Percentiles rank a stretch among this genome's conserved stretches.
phyloP scores from a whole-genome alignment of 2,797 vertebrate genomes.

The Sebastes cheni region DNA sequence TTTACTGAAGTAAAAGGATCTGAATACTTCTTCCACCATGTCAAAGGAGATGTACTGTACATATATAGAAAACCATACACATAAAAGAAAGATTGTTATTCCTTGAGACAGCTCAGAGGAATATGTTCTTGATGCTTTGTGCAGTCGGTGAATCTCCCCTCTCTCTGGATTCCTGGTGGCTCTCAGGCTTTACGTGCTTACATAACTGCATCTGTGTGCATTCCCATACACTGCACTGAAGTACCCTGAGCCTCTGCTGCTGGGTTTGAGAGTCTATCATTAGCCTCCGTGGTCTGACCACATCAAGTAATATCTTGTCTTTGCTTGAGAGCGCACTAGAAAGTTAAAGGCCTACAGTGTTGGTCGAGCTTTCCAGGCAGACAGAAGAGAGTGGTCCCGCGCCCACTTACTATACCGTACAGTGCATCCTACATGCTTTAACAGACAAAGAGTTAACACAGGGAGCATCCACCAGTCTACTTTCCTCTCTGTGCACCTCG shows the following conservation, averaged over 20 bases:
- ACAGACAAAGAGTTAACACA: constrained; percentile 47
- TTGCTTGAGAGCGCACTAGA: constrained; percentile 52
- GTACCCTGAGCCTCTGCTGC: constrained; percentile 62
- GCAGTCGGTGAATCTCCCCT: constrained; percentile 11
- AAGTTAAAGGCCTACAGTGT: constrained; percentile 47
- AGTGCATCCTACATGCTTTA: constrained; percentile 25
- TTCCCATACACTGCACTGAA: constrained; percentile 70
- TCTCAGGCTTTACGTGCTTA: constrained; percentile 50
- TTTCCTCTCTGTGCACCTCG: constrained; percentile 64
- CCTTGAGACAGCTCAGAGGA: neutral
- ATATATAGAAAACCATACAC: neutral
- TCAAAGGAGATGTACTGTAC: neutral
- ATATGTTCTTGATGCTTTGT: neutral
- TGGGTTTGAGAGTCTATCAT: constrained; percentile 75
- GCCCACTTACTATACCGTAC: neutral
- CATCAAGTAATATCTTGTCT: constrained; percentile 74
- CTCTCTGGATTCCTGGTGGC: constrained; percentile 48
- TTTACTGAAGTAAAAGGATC: neutral
- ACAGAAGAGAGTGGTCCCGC: constrained; percentile 56
- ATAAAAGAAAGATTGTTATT: neutral
- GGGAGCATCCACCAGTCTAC: constrained; percentile 57
- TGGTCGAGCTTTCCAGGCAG: constrained; percentile 50
- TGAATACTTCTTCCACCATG: neutral
- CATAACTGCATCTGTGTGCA: constrained; percentile 67
- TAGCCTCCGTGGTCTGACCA: constrained; percentile 70